Conservation (phyloP, 2,113 vertebrate genomes). For the Clarias batrachus region DNA sequence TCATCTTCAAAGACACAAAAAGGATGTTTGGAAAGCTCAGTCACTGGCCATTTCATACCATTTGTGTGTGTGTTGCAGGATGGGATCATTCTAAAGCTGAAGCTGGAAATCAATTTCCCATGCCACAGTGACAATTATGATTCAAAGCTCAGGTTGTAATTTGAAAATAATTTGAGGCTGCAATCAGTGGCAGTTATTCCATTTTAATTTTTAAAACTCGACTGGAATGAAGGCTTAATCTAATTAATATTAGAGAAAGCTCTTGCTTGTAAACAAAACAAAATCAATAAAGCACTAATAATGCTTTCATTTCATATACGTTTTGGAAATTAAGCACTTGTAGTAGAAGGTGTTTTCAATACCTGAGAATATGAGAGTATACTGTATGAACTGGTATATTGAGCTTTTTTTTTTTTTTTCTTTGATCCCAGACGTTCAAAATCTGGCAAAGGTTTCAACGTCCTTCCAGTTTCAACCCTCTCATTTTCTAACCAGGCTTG, state of each 20-base stretch:
- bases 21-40: slow-evolving; percentile 44
- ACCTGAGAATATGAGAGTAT: not conserved
- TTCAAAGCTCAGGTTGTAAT: slow-evolving; percentile 3
- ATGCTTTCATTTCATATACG: not conserved
- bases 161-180: slow-evolving; percentile 12
- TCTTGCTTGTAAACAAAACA: not conserved
- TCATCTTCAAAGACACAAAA: slow-evolving; percentile 55
- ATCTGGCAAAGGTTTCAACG: no score
- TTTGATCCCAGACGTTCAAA: no score
- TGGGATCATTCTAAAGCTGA: not conserved
- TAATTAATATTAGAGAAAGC: not conserved
- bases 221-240: not conserved
- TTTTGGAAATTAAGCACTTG: not conserved
- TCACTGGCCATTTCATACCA: not conserved
- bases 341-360: not conserved
- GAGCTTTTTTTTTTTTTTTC: no score
- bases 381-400: not conserved
- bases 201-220: not conserved
- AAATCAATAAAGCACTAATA: not conserved
- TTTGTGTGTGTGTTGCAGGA: not conserved
- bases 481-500: no score
- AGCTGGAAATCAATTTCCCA: slow-evolving; percentile 17
- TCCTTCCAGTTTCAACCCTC: no score
- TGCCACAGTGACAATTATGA: not conserved
- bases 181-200: slow-evolving; percentile 9